Evolutionary conservation across 2,888 invertebrate genomes (phyloP), one percentile per base, ranked within the genome.

Genomic region (Hyles lineata): DNA sequence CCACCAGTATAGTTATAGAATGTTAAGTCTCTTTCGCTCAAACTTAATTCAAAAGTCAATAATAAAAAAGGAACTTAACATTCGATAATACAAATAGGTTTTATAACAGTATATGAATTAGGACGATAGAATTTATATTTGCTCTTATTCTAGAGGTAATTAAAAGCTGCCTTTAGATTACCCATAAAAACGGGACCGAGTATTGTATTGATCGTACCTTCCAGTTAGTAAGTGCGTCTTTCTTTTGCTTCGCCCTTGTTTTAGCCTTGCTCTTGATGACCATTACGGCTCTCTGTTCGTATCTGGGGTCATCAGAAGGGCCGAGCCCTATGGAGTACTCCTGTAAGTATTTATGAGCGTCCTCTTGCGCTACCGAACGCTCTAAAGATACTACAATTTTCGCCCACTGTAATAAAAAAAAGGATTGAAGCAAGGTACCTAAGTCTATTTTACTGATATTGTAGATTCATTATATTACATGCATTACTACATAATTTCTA

Each of bases 331-430:
- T 99, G 70, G 99, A 99, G 92, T 99, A 99, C 83, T 98, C 98
- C 90, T 98, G 97, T 62, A 99, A 96, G 91, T 98, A 99, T 79
- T 97, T 96, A 84, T 98, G 98, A 1, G 99, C 97, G 84, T 98
- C 98, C 69, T 97, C 96, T 88, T 98, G 97, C 0, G 98, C 97
- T 67, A 99, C 98, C 0, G 99, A 98, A 55, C 99, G 95, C 89
- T 99, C 99, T 81, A 99, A 89, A 0, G 99, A 98, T 29, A 99
- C 98, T 4, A 99, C 99, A 79, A 99, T 99, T 94, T 99, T 99
- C 0, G 99, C 99, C 98, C 99, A 99, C 98, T 99, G 88, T 2
- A 58, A 79, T 15, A 43, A 43, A 35, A 35, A 32, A 7, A 32
- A 32, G 6, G 32, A 32, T 32, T 7, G 32, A 32, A 32, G 2